phyloP scores from a whole-genome alignment of 2,888 invertebrate genomes.

The Calliopum simillimum region DNA sequence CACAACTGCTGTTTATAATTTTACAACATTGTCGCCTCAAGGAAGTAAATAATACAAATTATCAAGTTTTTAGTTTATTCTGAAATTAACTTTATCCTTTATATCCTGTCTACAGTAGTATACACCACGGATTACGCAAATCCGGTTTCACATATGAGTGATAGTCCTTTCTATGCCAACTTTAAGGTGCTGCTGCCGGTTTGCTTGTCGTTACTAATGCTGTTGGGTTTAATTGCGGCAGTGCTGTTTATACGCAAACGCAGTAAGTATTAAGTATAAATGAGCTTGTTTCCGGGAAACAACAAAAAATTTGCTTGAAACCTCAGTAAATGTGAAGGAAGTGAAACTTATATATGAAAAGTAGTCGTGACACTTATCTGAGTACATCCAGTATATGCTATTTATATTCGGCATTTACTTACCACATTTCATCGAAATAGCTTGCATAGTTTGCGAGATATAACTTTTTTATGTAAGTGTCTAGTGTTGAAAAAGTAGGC shows the following conservation, averaged over 20 bases:
- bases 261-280: constrained; percentile 76
- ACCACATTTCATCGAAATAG: too few relatives aligned
- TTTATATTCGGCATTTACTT: too few relatives aligned
- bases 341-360: too few relatives aligned
- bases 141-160: constrained; percentile 76
- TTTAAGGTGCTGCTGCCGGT: constrained; percentile 74
- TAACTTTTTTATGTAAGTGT: too few relatives aligned
- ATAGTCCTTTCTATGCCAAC: constrained; percentile 75
- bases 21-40: constrained; percentile 82
- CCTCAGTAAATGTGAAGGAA: too few relatives aligned
- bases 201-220: constrained; percentile 75
- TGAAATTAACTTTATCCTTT: neutral
- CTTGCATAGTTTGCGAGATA: too few relatives aligned
- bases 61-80: neutral
- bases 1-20: constrained; percentile 84
- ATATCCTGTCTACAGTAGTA: constrained; percentile 59
- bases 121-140: constrained; percentile 75
- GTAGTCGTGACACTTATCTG: neutral
- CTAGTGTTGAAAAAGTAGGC: too few relatives aligned
- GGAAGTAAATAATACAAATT: constrained; percentile 72
- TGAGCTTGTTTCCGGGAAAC: too few relatives aligned
- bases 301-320: too few relatives aligned
- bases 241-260: constrained; percentile 78
- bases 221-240: constrained; percentile 75
- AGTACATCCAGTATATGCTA: too few relatives aligned